These are phyloP conservation scores for Lasioglossum baleicum DNA, from an alignment of 1,140 invertebrate species.

Conservation along the genomic window DNA sequence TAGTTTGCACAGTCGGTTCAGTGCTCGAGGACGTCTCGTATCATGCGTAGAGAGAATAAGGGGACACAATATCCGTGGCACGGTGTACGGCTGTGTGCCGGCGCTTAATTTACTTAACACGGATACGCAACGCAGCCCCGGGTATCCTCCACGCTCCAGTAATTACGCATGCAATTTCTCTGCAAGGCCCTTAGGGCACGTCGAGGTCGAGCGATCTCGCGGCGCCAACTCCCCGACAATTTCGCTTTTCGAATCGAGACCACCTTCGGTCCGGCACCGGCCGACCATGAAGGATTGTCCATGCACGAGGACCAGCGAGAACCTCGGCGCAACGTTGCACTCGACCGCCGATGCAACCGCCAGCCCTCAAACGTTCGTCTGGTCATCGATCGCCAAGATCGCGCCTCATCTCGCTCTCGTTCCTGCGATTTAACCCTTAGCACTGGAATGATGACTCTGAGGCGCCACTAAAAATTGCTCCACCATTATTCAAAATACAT, in stretches of 20 bases:
- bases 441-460: no score
- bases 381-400: no score
- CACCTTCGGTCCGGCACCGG: conserved; percentile 30
- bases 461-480: no score
- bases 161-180: conserved; percentile 57
- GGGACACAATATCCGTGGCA: conserved; percentile 24
- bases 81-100: neutral
- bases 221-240: conserved; percentile 39
- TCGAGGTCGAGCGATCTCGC: conserved; percentile 53
- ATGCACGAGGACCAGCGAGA: neutral
- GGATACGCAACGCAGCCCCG: conserved; percentile 20
- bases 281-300: conserved; percentile 37
- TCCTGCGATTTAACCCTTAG: no score
- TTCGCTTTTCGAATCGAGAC: conserved; percentile 51
- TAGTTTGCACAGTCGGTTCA: neutral
- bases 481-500: no score
- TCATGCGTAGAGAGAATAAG: conserved; percentile 24
- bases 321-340: neutral
- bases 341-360: no score
- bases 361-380: no score
- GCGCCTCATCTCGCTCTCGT: no score
- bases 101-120: conserved; percentile 58
- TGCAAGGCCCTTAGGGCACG: conserved; percentile 50
- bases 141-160: conserved; percentile 47
- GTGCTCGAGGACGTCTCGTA: neutral